phyloP scores from a whole-genome alignment of 2,797 vertebrate genomes.

The Danionella dracula region DNA sequence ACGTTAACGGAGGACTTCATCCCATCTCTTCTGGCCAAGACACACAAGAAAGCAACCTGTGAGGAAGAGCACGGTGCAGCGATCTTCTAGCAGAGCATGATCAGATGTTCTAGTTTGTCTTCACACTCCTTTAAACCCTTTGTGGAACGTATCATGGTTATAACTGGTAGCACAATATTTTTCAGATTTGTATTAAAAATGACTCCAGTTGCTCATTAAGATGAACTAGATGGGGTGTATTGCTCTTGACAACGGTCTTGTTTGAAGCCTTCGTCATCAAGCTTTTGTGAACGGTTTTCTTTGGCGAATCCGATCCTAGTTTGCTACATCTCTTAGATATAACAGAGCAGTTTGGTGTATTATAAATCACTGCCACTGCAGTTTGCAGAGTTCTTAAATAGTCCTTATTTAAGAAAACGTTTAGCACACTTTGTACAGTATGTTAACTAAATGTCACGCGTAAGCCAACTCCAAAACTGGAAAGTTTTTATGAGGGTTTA shows the following conservation, averaged over 20 bases:
- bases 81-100: constrained; percentile 37
- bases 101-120: constrained; percentile 55
- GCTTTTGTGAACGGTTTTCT: not conserved
- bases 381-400: not conserved
- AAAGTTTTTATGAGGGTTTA: constrained; percentile 1
- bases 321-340: not conserved
- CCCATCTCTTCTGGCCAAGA: constrained; percentile 74
- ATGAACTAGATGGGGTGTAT: not conserved
- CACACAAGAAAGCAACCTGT: constrained; percentile 86
- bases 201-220: not conserved
- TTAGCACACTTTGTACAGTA: not conserved
- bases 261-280: not conserved
- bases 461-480: not conserved
- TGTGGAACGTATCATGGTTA: constrained; percentile 23
- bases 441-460: not conserved
- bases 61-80: constrained; percentile 64
- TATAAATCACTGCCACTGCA: constrained; percentile 7
- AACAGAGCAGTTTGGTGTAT: not conserved
- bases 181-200: not conserved
- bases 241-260: constrained; percentile 3
- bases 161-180: constrained; percentile 7
- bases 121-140: constrained; percentile 34
- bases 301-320: not conserved
- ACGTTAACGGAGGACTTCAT: constrained; percentile 90
- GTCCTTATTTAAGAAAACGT: constrained; percentile 14